Percentiles rank a stretch among this genome's conserved stretches.
phyloP scores from a whole-genome alignment of 2,113 vertebrate species.

The Thunnus maccoyii region DNA sequence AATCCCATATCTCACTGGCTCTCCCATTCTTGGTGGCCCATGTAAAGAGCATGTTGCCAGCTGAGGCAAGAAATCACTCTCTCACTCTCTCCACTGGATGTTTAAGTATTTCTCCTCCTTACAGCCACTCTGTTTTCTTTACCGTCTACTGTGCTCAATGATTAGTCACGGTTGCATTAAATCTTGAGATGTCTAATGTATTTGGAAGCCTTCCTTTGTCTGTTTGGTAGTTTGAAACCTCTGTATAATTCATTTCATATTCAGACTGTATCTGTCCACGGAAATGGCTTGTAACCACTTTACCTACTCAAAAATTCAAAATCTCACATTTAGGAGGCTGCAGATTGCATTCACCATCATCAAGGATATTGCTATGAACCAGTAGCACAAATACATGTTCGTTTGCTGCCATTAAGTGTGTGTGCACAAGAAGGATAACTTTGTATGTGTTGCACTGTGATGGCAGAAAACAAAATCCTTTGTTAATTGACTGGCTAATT shows the following conservation, averaged over 20 bases:
- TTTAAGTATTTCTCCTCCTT: constrained; percentile 9
- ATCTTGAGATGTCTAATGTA: not conserved
- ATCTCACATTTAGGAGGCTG: not conserved
- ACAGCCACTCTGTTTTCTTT: constrained; percentile 8
- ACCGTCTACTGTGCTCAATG: not conserved
- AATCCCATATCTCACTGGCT: constrained; percentile 41
- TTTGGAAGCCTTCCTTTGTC: not conserved
- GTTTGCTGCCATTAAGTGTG: constrained; percentile 2
- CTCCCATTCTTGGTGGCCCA: constrained; percentile 42
- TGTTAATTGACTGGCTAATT: no score
- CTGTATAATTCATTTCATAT: not conserved
- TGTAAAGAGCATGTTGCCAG: constrained; percentile 36
- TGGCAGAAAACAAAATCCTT: not conserved
- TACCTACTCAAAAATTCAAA: not conserved
- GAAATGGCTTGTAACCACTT: not conserved
- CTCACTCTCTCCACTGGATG: constrained; percentile 23
- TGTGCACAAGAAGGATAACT: constrained; percentile 8
- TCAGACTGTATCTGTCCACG: not conserved
- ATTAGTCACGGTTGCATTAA: not conserved
- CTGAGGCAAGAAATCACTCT: constrained; percentile 24
- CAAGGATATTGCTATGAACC: constrained; percentile 1
- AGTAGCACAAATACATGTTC: not conserved
- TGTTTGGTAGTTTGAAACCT: constrained; percentile 24
- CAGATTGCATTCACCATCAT: constrained; percentile 1
- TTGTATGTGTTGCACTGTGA: not conserved